Evolutionary conservation across 1,140 invertebrate species (phyloP).

Genomic region (Contarinia nasturtii): DNA sequence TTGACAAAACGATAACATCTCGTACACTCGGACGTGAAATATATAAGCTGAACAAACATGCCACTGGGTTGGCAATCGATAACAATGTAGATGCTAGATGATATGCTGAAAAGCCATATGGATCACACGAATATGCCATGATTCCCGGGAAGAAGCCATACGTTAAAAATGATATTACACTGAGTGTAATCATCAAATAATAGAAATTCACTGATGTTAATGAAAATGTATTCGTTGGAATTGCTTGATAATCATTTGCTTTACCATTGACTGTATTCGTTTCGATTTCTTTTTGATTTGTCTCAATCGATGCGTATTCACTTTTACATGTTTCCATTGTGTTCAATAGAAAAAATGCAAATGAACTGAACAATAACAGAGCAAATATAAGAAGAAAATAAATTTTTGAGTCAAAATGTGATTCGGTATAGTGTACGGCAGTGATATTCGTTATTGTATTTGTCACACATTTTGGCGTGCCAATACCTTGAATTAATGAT

Average conservation of each 20-base stretch:
- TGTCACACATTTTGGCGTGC: constrained; percentile 32
- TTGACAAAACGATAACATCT: constrained; percentile 32
- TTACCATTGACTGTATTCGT: constrained; percentile 16
- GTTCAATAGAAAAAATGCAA: constrained; percentile 37
- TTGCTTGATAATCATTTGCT: constrained; percentile 15
- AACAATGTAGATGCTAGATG: constrained; percentile 63
- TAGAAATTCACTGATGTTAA: constrained; percentile 21
- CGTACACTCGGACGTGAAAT: constrained; percentile 35
- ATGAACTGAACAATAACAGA: constrained; percentile 23
- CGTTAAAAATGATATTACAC: constrained; percentile 37
- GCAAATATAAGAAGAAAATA: constrained; percentile 53
- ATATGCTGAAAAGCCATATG: constrained; percentile 67
- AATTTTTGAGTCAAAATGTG: constrained; percentile 36
- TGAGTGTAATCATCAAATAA: constrained; percentile 32
- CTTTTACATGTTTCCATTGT: constrained; percentile 20
- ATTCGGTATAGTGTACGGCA: constrained; percentile 24
- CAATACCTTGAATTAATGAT: constrained; percentile 66
- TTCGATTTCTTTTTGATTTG: constrained; percentile 16
- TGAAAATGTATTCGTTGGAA: constrained; percentile 4
- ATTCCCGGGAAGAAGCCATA: constrained; percentile 69
- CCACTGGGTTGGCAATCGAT: constrained; percentile 66
- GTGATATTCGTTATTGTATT: constrained; percentile 10
- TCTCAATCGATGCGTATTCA: constrained; percentile 21
- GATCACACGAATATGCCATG: constrained; percentile 72
- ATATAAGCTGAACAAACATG: constrained; percentile 64